These are phyloP conservation scores for Eilema sororculum DNA, from an alignment of 2,888 invertebrate species.

Conservation along the genomic window DNA sequence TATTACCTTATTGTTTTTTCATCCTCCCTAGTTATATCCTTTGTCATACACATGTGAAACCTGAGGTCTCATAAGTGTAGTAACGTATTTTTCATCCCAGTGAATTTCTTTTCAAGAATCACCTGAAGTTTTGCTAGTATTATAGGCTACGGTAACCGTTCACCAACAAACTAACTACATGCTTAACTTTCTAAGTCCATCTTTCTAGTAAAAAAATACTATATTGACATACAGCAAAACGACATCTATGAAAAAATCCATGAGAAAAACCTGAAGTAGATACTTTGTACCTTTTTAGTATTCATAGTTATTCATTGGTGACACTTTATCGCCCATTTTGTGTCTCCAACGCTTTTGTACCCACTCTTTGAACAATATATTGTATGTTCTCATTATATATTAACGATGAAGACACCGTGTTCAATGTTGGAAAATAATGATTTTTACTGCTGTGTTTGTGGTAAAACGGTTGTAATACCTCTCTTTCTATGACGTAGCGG, in stretches of 20 bases:
- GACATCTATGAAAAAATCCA: neutral
- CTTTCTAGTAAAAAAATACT: too few relatives aligned
- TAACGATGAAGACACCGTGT: neutral
- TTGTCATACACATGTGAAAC: too few relatives aligned
- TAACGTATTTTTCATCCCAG: too few relatives aligned
- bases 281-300: neutral
- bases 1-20: too few relatives aligned
- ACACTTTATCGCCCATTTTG: neutral
- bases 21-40: too few relatives aligned
- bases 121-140: too few relatives aligned
- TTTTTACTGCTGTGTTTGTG: neutral
- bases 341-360: neutral
- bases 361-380: neutral
- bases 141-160: too few relatives aligned
- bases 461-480: neutral
- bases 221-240: neutral
- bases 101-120: too few relatives aligned
- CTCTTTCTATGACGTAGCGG: neutral
- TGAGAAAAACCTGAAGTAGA: neutral
- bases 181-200: neutral
- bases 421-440: neutral
- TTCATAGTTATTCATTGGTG: neutral
- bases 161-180: too few relatives aligned
- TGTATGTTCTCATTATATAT: too few relatives aligned
- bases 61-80: too few relatives aligned